phyloP scores from a whole-genome alignment of 2,797 vertebrate genomes.

The Smutsia gigantea region DNA sequence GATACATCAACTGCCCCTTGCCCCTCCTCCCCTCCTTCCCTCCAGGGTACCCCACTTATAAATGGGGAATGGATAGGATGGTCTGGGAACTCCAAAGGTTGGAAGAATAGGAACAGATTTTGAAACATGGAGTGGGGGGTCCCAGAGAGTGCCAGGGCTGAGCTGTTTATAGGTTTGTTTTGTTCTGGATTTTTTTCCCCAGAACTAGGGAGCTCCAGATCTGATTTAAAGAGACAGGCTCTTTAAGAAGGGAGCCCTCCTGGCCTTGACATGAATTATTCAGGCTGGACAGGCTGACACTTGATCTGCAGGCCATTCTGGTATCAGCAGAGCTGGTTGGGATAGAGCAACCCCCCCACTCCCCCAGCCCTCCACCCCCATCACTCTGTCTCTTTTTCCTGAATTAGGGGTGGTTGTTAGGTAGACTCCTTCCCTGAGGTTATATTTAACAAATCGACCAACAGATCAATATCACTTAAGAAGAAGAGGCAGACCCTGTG shows the following conservation, averaged over 20 bases:
- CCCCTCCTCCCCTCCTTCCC: neutral
- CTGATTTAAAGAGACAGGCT: conserved; percentile 80
- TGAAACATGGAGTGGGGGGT: neutral
- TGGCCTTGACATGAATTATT: conserved; percentile 68
- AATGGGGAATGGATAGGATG: neutral
- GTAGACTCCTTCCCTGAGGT: conserved; percentile 55
- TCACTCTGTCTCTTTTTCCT: conserved; percentile 49
- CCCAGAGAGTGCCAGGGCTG: neutral
- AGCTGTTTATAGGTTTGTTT: conserved; percentile 67
- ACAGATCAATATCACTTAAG: conserved; percentile 45
- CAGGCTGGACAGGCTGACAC: conserved; percentile 54
- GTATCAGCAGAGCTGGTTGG: conserved; percentile 55
- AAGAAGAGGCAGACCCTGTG: conserved; percentile 49
- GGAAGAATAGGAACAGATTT: neutral
- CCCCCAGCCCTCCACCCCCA: neutral
- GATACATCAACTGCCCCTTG: neutral
- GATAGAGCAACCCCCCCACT: neutral
- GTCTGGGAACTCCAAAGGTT: neutral
- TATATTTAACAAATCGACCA: conserved; percentile 68
- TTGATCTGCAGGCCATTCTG: conserved; percentile 66
- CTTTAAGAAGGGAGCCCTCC: conserved; percentile 58
- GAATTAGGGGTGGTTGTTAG: conserved; percentile 18
- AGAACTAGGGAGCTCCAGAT: conserved; percentile 57
- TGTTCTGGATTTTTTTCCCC: neutral
- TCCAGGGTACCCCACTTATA: neutral